Evolutionary conservation across 2,888 invertebrate species (phyloP).

Genomic region (Timandra comae): DNA sequence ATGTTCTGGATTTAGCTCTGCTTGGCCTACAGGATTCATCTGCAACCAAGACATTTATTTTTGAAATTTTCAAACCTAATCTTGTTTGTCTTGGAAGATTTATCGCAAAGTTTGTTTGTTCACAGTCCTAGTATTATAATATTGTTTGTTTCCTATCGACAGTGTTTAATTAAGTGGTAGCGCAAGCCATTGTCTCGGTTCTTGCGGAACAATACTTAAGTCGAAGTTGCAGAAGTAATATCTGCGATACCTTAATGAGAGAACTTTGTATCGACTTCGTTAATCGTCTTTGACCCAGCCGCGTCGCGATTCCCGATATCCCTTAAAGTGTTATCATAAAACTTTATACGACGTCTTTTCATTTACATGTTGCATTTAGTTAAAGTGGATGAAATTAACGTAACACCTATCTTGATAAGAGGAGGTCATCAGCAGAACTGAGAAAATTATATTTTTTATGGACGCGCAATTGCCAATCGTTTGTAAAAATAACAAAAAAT

Average conservation of each 20-base stretch:
- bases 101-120: constrained; percentile 49
- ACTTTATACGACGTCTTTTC: constrained; percentile 7
- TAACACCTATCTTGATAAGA: constrained; percentile 24
- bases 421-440: constrained; percentile 31
- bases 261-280: constrained; percentile 72
- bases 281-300: constrained; percentile 62
- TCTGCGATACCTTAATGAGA: constrained; percentile 74
- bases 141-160: constrained; percentile 49
- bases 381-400: constrained; percentile 21
- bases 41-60: constrained; percentile 55
- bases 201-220: constrained; percentile 69
- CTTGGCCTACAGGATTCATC: constrained; percentile 75
- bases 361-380: constrained; percentile 19
- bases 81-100: constrained; percentile 46
- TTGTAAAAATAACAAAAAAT: constrained; percentile 31
- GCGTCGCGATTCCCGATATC: constrained; percentile 26
- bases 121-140: constrained; percentile 7
- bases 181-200: constrained; percentile 67
- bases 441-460: constrained; percentile 40
- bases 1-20: constrained; percentile 75
- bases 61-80: constrained; percentile 20
- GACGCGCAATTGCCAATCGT: constrained; percentile 58
- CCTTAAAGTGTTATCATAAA: constrained; percentile 8
- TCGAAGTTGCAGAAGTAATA: constrained; percentile 70
- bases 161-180: constrained; percentile 69